A percentile compares a stretch with the other conserved stretches of the same genome.
Conservation (phyloP, 2,888 invertebrate species). For the Seira sanloemensis region DNA sequence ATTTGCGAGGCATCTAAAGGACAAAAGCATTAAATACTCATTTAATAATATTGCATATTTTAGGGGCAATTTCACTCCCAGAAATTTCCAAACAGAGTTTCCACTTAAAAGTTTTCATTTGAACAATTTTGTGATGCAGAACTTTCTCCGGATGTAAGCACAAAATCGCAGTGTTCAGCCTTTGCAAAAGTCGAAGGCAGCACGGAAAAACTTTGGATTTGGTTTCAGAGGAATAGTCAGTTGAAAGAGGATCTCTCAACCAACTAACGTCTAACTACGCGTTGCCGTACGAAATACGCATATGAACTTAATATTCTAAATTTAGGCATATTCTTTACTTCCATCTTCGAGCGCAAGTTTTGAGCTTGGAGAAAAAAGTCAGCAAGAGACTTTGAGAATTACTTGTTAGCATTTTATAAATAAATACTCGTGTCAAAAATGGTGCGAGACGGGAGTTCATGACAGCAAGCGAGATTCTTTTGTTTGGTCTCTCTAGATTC, state of each 20-base stretch:
- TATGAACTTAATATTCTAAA: too few species aligned
- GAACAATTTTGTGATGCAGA: too few species aligned
- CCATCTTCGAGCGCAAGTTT: conserved; percentile 23
- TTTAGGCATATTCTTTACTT: background rate
- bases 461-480: background rate
- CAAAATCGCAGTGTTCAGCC: too few species aligned
- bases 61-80: conserved; percentile 32
- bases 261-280: too few species aligned
- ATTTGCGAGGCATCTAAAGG: conserved; percentile 30
- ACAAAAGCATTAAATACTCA: conserved; percentile 51
- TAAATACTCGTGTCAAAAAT: conserved; percentile 56
- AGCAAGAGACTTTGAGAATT: conserved; percentile 54
- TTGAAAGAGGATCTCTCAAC: too few species aligned
- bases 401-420: conserved; percentile 53
- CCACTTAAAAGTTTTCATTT: conserved; percentile 13
- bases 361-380: conserved; percentile 35
- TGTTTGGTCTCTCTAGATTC: background rate
- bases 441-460: conserved; percentile 28
- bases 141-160: too few species aligned
- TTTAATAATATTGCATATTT: conserved; percentile 48
- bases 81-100: conserved; percentile 14
- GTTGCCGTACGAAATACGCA: too few species aligned
- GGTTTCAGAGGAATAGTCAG: too few species aligned
- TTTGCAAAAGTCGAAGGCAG: too few species aligned
- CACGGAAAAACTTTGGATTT: too few species aligned